Conservation (phyloP, 1,140 invertebrate genomes). For the Neodiprion lecontei region DNA sequence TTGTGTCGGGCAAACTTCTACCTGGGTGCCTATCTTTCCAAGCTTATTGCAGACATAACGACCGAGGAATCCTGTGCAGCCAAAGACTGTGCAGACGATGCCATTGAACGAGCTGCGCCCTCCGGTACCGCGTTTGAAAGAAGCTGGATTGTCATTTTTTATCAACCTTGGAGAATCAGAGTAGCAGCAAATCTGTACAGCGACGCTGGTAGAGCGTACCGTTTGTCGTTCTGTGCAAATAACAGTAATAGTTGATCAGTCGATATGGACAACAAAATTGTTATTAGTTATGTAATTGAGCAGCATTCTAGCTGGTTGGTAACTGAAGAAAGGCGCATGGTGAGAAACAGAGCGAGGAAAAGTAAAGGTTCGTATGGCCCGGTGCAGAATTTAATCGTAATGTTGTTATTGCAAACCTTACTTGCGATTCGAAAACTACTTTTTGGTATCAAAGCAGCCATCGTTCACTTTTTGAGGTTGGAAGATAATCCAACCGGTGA, state of each 20-base stretch:
- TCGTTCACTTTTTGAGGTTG: constrained; percentile 18
- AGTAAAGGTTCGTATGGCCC: too few relatives aligned
- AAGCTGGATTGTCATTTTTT: constrained; percentile 65
- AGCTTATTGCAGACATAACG: constrained; percentile 85
- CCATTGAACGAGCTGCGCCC: constrained; percentile 97
- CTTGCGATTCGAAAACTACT: constrained; percentile 28
- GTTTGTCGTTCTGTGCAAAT: constrained; percentile 40
- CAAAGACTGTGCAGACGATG: constrained; percentile 96
- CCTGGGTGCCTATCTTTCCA: constrained; percentile 87
- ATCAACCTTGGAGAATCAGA: constrained; percentile 48
- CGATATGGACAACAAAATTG: background rate
- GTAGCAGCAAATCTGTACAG: constrained; percentile 46
- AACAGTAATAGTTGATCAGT: constrained; percentile 22
- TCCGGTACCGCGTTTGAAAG: constrained; percentile 86
- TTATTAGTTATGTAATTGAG: constrained; percentile 26
- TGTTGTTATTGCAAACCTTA: constrained; percentile 25
- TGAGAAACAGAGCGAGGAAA: background rate
- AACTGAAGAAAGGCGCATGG: too few relatives aligned
- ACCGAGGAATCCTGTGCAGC: constrained; percentile 88
- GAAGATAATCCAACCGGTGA: background rate
- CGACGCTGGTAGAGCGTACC: constrained; percentile 23
- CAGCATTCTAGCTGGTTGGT: background rate
- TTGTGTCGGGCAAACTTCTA: constrained; percentile 42
- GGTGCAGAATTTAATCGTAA: background rate
- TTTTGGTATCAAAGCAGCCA: constrained; percentile 40